A percentile compares a stretch with the other conserved stretches of the same genome.
phyloP scores from a whole-genome alignment of 2,113 vertebrate genomes.

The Dunckerocampus dactyliophorus region DNA sequence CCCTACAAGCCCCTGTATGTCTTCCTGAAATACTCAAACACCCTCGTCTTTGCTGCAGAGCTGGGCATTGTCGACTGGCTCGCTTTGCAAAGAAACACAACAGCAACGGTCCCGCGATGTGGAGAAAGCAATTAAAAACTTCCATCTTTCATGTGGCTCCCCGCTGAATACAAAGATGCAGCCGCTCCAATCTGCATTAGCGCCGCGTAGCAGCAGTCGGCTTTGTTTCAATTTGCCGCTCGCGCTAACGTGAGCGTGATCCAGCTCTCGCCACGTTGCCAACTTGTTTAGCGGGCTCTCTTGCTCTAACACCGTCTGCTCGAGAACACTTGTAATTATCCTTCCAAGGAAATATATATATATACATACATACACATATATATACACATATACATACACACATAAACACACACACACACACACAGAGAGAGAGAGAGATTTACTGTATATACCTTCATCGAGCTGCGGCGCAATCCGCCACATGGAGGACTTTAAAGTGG shows the following conservation, averaged over 20 bases:
- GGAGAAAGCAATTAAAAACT: constrained; percentile 76
- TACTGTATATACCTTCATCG: constrained; percentile 47
- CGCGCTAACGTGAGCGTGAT: constrained; percentile 52
- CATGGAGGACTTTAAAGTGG: constrained; percentile 55
- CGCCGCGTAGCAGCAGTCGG: constrained; percentile 47
- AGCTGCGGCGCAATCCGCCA: constrained; percentile 47
- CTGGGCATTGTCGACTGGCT: constrained; percentile 41
- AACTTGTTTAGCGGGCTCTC: constrained; percentile 63
- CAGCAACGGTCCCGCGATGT: constrained; percentile 64
- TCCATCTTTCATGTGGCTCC: constrained; percentile 71
- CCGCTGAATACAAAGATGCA: constrained; percentile 62
- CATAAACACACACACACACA: too few species aligned
- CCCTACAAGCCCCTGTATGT: constrained; percentile 45
- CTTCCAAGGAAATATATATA: constrained; percentile 32
- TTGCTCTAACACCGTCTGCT: constrained; percentile 51
- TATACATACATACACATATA: too few species aligned
- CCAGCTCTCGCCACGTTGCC: constrained; percentile 51
- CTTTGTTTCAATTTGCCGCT: constrained; percentile 68
- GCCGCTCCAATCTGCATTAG: constrained; percentile 58
- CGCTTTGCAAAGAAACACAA: constrained; percentile 57
- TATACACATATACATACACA: neutral
- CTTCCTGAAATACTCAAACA: constrained; percentile 34
- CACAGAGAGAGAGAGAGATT: too few species aligned
- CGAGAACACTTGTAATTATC: constrained; percentile 69
- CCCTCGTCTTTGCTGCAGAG: constrained; percentile 21